A percentile compares a stretch with the other conserved stretches of the same genome.
These are phyloP conservation scores for Diarsia mendica DNA, from an alignment of 2,888 invertebrate genomes.

Conservation along the genomic window DNA sequence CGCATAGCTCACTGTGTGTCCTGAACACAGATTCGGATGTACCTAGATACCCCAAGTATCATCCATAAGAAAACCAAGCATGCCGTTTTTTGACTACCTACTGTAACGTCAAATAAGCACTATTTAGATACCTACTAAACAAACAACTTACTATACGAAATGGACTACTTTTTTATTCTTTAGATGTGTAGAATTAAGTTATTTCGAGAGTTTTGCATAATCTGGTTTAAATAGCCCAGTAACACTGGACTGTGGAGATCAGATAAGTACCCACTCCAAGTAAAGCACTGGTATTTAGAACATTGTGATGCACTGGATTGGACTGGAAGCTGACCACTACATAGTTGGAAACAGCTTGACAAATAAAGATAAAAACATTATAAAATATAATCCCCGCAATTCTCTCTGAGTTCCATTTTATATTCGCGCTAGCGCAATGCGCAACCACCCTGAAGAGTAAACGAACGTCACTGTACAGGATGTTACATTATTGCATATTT, in stretches of 20 bases:
- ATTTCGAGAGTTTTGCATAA: too few species aligned
- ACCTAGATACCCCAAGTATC: too few species aligned
- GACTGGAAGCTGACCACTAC: neutral
- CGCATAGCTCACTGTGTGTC: neutral
- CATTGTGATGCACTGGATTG: neutral
- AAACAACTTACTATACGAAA: too few species aligned
- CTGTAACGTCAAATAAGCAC: too few species aligned
- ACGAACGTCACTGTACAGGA: conserved; percentile 20
- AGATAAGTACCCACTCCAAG: neutral
- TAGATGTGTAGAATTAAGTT: too few species aligned
- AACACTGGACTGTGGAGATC: neutral
- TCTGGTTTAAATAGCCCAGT: too few species aligned
- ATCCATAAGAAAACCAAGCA: too few species aligned
- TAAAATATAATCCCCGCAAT: neutral
- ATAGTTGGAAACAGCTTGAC: neutral
- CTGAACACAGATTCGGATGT: too few species aligned
- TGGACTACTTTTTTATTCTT: too few species aligned
- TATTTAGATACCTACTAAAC: too few species aligned
- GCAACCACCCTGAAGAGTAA: neutral
- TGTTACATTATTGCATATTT: conserved; percentile 15
- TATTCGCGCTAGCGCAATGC: neutral
- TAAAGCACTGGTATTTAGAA: neutral
- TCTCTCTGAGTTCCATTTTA: neutral
- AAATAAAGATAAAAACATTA: neutral
- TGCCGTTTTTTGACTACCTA: too few species aligned